These are phyloP conservation scores for Notamacropus eugenii DNA, from an alignment of 2,797 vertebrate species.

Conservation along the genomic window DNA sequence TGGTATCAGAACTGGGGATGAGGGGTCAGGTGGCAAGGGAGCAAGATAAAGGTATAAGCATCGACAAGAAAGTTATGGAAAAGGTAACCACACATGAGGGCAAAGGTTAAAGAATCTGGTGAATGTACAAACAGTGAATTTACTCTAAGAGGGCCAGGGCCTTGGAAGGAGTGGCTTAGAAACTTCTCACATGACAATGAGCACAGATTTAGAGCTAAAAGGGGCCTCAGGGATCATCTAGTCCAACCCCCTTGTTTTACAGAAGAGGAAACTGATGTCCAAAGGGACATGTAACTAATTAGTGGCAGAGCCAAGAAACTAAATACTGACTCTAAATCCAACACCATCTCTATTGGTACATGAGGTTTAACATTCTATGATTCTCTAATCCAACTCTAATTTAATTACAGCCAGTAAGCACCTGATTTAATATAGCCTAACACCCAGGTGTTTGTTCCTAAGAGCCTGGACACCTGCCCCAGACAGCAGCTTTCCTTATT, in stretches of 20 bases:
- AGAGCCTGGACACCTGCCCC: background rate
- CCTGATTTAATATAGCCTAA: background rate
- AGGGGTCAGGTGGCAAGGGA: too few relatives aligned
- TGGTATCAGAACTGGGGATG: background rate
- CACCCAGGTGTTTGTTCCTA: background rate
- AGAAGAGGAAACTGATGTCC: background rate
- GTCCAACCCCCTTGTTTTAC: background rate
- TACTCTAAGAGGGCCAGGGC: background rate
- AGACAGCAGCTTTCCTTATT: background rate
- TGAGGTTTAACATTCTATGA: slow-evolving; percentile 42
- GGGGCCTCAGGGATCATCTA: background rate
- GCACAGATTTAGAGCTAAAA: background rate
- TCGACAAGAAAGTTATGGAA: background rate
- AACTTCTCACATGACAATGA: background rate
- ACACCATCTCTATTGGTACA: background rate
- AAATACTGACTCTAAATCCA: background rate
- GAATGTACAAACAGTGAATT: background rate
- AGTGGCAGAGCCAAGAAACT: background rate
- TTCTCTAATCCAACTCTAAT: slow-evolving; percentile 43
- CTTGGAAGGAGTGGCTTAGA: background rate
- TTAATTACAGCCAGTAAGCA: background rate
- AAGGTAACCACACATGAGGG: background rate
- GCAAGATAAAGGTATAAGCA: background rate
- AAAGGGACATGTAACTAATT: background rate
- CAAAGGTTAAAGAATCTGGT: background rate